Base-by-base conservation (phyloP, 2,797 vertebrate genomes). In the Neosilurus mollespiculum region DNA sequence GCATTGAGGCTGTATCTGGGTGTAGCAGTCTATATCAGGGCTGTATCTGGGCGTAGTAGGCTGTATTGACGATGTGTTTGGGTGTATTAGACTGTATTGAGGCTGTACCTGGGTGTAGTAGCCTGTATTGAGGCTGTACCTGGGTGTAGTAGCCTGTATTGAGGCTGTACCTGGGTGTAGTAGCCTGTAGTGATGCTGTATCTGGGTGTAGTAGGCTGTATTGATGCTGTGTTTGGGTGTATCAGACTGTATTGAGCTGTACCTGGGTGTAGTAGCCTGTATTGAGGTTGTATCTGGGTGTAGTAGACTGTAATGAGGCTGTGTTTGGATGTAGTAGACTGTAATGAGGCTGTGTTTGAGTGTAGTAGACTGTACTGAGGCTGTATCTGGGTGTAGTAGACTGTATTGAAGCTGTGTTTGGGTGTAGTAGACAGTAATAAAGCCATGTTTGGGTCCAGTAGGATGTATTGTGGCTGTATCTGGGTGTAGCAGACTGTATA, bases 341-440 rank as follows among this genome's bases (percentile, higher is more conserved):
- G 56, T 58, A 58, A 1, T 58, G 56, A 58, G 9, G 56, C 18
- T 58, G 26, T 65, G 11, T 4, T 1, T 30, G 22, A 16, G 75
- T 62, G 30, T 9, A 77, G 15, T 78, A 62, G 0, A 9, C 20
- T 49, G 9, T 53, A 14, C 20, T 65, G 9, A 51, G 9, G 37
- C 6, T 65, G 59, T 24, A 5, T 49, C 0, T 78, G n/a, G 34
- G 58, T 61, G 10, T n/a, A 61, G 10, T 43, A 61, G 26, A 11
- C 9, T 8, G 18, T 61, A 20, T 2, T 61, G 56, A 77, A 30
- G 67, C 53, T 71, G 67, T 84, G 91, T 89, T 24, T 70, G 65
- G 61, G 56, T 54, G 24, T 5, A 53, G n/a, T 18, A 15, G 22
- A 20, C 6, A 5, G 34, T 37, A 77, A 11, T 16, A n/a, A 66